These are phyloP conservation scores for Enteromius afrohamiltoni DNA, from an alignment of 2,797 vertebrate genomes.

Conservation along the genomic window DNA sequence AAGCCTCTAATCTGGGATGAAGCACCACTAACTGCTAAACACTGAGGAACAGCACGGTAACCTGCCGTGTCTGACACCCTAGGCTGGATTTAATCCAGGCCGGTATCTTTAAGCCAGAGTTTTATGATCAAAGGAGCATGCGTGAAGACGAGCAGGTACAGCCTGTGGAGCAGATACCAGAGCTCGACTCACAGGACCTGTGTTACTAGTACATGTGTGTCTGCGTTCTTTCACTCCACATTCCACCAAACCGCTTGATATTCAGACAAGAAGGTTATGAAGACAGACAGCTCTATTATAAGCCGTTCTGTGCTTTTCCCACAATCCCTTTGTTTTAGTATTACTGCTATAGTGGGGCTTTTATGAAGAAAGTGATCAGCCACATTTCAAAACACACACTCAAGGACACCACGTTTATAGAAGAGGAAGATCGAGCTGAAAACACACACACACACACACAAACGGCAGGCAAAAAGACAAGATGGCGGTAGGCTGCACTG, in stretches of 20 bases:
- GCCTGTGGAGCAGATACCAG: background rate
- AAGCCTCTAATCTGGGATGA: slow-evolving; percentile 41
- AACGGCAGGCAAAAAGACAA: slow-evolving; percentile 35
- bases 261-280: slow-evolving; percentile 2
- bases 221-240: background rate
- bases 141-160: slow-evolving; percentile 8
- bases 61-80: background rate
- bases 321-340: background rate
- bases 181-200: slow-evolving; percentile 16
- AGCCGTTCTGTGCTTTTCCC: slow-evolving; percentile 8
- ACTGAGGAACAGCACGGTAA: background rate
- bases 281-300: slow-evolving; percentile 29
- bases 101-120: background rate
- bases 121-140: background rate
- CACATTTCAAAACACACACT: slow-evolving; percentile 30
- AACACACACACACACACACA: background rate
- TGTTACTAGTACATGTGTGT: background rate
- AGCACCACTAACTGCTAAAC: slow-evolving; percentile 7
- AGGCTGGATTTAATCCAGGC: slow-evolving; percentile 4
- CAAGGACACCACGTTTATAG: background rate
- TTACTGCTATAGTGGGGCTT: slow-evolving; percentile 6
- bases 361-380: background rate
- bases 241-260: slow-evolving; percentile 6
- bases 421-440: no score
- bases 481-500: slow-evolving; percentile 34